Evolutionary conservation across 2,888 invertebrate genomes (phyloP).

Genomic region (Clostera curtula): DNA sequence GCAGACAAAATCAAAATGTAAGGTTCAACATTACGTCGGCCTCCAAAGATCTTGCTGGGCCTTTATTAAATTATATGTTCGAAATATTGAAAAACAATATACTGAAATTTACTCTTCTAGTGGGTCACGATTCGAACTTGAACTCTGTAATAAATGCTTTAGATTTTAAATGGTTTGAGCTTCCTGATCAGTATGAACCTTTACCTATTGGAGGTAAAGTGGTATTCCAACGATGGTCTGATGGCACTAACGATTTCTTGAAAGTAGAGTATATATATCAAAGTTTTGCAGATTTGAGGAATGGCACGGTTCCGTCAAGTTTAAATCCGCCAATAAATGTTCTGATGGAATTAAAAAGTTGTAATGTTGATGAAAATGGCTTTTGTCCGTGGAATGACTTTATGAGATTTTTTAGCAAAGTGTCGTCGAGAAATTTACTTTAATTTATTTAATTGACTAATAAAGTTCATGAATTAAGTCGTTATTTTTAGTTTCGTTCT

Average conservation of each 20-base stretch:
- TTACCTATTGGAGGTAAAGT: slow-evolving; percentile 56
- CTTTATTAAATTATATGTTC: slow-evolving; percentile 37
- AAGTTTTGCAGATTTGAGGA: slow-evolving; percentile 34
- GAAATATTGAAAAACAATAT: slow-evolving; percentile 23
- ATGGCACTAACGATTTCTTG: slow-evolving; percentile 27
- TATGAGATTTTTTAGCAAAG: slow-evolving; percentile 7
- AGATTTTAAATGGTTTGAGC: slow-evolving; percentile 31
- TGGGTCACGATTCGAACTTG: slow-evolving; percentile 57
- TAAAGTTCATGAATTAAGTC: too few species aligned
- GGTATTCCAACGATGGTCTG: slow-evolving; percentile 52
- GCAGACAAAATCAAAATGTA: slow-evolving; percentile 37
- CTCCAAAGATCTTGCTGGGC: slow-evolving; percentile 34
- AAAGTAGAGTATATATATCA: slow-evolving; percentile 51
- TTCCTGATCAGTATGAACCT: slow-evolving; percentile 40
- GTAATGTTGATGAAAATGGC: slow-evolving; percentile 29
- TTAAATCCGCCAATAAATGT: slow-evolving; percentile 34
- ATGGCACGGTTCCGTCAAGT: slow-evolving; percentile 25
- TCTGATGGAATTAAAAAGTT: slow-evolving; percentile 31
- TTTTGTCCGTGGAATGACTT: slow-evolving; percentile 40
- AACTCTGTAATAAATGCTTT: slow-evolving; percentile 35
- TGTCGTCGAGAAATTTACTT: neutral
- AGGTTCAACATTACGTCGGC: slow-evolving; percentile 38
- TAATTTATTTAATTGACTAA: too few species aligned
- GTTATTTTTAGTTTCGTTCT: too few species aligned
- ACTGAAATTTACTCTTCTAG: slow-evolving; percentile 34